Conservation (phyloP, 2,113 vertebrate species). For the Barnardius zonarius region DNA sequence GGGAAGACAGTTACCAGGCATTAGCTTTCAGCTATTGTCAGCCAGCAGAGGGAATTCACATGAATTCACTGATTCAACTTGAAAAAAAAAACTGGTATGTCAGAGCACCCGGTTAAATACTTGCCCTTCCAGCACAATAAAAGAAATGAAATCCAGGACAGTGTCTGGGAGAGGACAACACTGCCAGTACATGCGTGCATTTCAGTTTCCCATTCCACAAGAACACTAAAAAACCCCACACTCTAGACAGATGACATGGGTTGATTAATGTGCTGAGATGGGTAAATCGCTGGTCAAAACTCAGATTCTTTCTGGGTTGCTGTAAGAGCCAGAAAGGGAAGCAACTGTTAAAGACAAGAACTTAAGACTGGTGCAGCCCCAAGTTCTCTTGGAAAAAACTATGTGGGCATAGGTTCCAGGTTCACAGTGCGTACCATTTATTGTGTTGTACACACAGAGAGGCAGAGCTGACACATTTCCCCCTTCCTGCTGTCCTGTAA, state of each 20-base stretch:
- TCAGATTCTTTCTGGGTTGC: neutral
- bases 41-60: neutral
- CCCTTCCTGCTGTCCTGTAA: neutral
- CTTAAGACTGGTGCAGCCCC: fast-evolving
- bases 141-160: neutral
- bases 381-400: neutral
- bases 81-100: neutral
- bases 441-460: neutral
- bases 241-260: neutral
- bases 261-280: neutral
- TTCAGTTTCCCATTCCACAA: neutral
- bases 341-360: neutral
- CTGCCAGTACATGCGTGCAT: fast-evolving
- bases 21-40: neutral
- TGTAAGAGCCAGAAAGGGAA: neutral
- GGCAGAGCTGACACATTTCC: neutral
- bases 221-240: neutral
- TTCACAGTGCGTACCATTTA: fast-evolving
- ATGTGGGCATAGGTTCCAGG: fast-evolving
- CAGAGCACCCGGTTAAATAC: neutral
- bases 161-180: neutral
- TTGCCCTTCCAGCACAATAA: neutral
- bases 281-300: neutral
- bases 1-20: neutral
- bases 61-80: neutral